These are phyloP conservation scores for Pyrrhosoma nymphula DNA, from an alignment of 2,888 invertebrate genomes.

Conservation along the genomic window DNA sequence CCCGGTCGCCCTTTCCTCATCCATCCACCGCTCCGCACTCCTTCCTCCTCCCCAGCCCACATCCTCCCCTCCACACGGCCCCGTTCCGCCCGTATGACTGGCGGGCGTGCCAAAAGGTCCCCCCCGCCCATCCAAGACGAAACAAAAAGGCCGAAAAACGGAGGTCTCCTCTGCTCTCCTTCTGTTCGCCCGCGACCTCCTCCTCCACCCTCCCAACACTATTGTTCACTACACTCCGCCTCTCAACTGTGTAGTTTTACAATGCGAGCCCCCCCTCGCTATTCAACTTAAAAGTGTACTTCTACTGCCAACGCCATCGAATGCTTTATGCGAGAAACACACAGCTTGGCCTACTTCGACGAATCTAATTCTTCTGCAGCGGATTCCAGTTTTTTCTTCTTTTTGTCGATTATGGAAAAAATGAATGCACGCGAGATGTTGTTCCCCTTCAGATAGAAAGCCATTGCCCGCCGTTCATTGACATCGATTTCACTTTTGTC, in stretches of 20 bases:
- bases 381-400: too few relatives aligned
- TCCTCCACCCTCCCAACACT: neutral
- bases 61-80: neutral
- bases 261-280: neutral
- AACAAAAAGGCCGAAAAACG: neutral
- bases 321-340: too few relatives aligned
- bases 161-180: neutral
- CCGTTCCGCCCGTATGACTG: neutral
- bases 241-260: neutral
- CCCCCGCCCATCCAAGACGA: neutral
- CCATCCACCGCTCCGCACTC: neutral
- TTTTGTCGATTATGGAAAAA: too few relatives aligned
- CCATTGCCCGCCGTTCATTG: too few relatives aligned
- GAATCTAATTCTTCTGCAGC: too few relatives aligned
- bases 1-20: too few relatives aligned
- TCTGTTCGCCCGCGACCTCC: neutral
- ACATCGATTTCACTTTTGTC: too few relatives aligned
- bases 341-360: neutral
- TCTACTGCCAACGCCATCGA: too few relatives aligned
- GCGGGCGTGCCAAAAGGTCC: neutral
- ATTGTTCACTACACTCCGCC: neutral
- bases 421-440: too few relatives aligned
- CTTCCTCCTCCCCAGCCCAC: neutral
- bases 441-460: too few relatives aligned
- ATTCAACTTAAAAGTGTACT: neutral